Conservation (phyloP, 2,888 invertebrate genomes). For the Brachyptera putata region DNA sequence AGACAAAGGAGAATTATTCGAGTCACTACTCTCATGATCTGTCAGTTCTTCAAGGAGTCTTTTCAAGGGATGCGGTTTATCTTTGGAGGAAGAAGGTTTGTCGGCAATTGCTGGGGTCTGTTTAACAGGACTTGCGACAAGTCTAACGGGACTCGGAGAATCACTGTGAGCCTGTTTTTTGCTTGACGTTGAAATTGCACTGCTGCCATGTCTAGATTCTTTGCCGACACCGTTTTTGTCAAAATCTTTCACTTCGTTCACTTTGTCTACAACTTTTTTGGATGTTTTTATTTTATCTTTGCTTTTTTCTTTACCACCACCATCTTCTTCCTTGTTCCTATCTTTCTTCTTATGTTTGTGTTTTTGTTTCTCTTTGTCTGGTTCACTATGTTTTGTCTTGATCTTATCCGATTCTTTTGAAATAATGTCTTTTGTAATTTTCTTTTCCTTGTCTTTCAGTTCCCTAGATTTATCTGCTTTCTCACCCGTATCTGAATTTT, state of each 20-base stretch:
- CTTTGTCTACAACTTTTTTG: slow-evolving; percentile 29
- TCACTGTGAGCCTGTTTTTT: not conserved
- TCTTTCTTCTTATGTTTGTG: slow-evolving; percentile 42
- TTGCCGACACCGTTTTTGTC: slow-evolving; percentile 31
- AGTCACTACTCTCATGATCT: slow-evolving; percentile 30
- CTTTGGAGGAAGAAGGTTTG: slow-evolving; percentile 24
- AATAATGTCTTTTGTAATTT: slow-evolving; percentile 44
- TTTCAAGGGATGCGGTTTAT: slow-evolving; percentile 32
- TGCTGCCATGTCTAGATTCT: slow-evolving; percentile 12
- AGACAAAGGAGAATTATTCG: slow-evolving; percentile 30
- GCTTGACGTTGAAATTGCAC: not conserved
- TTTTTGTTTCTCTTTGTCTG: slow-evolving; percentile 41
- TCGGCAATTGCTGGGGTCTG: slow-evolving; percentile 13
- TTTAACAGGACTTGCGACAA: slow-evolving; percentile 20
- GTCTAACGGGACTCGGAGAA: slow-evolving; percentile 19
- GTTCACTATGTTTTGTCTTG: slow-evolving; percentile 26
- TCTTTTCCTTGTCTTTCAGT: slow-evolving; percentile 51
- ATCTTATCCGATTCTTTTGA: slow-evolving; percentile 28
- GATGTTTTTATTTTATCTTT: slow-evolving; percentile 35
- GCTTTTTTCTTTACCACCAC: slow-evolving; percentile 44
- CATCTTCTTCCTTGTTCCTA: slow-evolving; percentile 39
- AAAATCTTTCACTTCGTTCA: slow-evolving; percentile 27
- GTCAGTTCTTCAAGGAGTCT: slow-evolving; percentile 32
- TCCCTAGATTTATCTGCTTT: slow-evolving; percentile 40
- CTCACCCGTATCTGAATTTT: slow-evolving; percentile 42